Evolutionary conservation across 2,113 vertebrate genomes (phyloP), one percentile per base, ranked within the genome.

Genomic region (Zosterops borbonicus): DNA sequence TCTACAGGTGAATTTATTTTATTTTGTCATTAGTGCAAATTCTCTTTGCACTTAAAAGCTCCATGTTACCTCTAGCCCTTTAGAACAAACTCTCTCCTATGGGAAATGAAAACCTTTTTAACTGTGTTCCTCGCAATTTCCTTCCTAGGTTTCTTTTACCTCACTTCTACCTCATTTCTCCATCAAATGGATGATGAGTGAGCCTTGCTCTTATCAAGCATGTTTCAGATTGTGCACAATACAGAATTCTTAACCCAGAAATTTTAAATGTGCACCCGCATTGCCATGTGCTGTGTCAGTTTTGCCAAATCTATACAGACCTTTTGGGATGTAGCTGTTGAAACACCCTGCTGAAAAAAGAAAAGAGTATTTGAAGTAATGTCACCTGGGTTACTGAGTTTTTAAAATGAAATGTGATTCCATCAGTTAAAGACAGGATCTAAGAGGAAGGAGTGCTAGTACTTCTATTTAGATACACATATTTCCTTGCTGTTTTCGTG

Each of bases 261-360:
- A 35, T 12, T 2, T 23, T 46, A 70, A 53, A 4, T 12, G 28
- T 63, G 11, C 9, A 39, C 12, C 11, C 42, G 56, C 8, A 6
- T 19, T 71, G 21, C 16, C 2, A 0, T 39, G 15, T 55, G 33
- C 13, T 2, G 0, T 20, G 14, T 47, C 15, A 37, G 27, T 60
- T 86, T 80, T 80, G 42, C 10, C 46, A 28, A 23, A 76, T 41
- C 11, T 75, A 3, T 52, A 39, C 3, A 44, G 44, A 44, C 4
- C 11, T 67, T 71, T 82, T 47, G 20, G 4, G 2, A 17, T 42
- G 37, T 33, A 70, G 24, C 3, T 86, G 31, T 47, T 86, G 33
- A 16, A 68, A 24, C 46, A 76, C n/a, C 3, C 28, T 70, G 19
- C 16, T 70, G 64, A 69, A 84, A 90, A 52, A 75, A 20, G 2